Base-by-base conservation (phyloP, 2,888 invertebrate species). In the Acanthopleura granulata region DNA sequence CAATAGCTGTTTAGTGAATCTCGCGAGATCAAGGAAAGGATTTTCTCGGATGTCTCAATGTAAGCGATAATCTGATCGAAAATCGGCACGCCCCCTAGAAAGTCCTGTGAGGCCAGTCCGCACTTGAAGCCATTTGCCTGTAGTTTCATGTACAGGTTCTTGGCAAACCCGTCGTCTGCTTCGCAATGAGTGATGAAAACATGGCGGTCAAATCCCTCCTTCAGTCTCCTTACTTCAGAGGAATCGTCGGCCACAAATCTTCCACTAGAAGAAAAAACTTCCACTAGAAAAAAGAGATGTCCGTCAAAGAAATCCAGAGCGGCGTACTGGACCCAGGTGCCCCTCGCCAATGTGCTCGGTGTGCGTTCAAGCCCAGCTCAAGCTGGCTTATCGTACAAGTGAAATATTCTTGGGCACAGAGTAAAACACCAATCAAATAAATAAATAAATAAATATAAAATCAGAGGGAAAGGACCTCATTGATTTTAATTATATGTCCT, bases 1-100 rank as follows among this genome's bases (percentile, higher is more conserved):
- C 96, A 97, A 90, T 96, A 96, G 74, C 95, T 96, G 91, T 95
- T 95, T 85, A 97, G 94, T 89, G 96, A 96, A 90, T 95, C 95
- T 90, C 95, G 95, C 80, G 96, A 95, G 73, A 97, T 92, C 81
- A 96, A 94, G 93, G 96, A 94, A 84, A 97, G 94, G 79, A 96
- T 95, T 80, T 96, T 92, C 77, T 95, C 93, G 78, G 95, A 95
- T 62, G 95, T 94, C 90, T 96, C 95, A 72, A 96, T 95, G 73
- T 95, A 96, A 89, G 95, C 95, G 86, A 95, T 94, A 87, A 96
- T 95, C 79, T 95, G 95, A 90, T 96, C 96, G 75, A 95, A 94
- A 81, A 96, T 93, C 91, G 79, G 72, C 57, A 85, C 85, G 6
- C 84, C 75, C 16, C 40, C 40, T 0, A 40, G n/a, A n/a, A 78